Percentiles rank a stretch among this genome's conserved stretches.
Evolutionary conservation across 2,797 vertebrate genomes (phyloP).

Genomic region (Alouatta caraya): DNA sequence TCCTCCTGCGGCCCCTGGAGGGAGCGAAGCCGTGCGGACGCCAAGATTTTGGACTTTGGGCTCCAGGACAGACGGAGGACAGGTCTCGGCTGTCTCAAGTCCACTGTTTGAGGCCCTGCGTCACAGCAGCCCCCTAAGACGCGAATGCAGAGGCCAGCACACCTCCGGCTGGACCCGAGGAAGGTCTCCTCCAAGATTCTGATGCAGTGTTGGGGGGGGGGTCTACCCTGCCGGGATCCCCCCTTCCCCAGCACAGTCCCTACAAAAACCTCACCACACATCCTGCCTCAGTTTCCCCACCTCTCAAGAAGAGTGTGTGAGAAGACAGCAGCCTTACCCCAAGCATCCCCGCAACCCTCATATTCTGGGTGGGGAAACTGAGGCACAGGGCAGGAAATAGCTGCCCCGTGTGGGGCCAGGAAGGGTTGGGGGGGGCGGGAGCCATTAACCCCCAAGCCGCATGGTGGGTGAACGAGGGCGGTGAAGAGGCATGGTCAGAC

Average conservation of each 20-base stretch:
- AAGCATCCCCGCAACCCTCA: fast-evolving
- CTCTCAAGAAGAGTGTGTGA: not conserved
- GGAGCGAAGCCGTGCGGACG: fast-evolving
- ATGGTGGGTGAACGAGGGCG: not conserved
- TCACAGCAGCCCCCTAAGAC: not conserved
- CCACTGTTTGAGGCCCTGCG: fast-evolving
- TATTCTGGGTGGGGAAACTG: not conserved
- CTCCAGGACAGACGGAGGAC: fast-evolving
- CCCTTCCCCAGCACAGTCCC: not conserved
- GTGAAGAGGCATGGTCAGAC: not conserved
- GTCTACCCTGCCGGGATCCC: not conserved
- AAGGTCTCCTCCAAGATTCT: not conserved
- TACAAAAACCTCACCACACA: not conserved
- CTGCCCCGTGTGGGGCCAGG: fast-evolving
- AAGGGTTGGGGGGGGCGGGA: fast-evolving
- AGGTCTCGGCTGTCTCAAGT: not conserved
- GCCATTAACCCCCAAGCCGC: not conserved
- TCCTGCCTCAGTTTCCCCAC: not conserved
- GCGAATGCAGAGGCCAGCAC: fast-evolving
- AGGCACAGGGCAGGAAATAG: not conserved
- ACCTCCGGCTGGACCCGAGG: not conserved
- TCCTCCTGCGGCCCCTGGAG: not conserved
- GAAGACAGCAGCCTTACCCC: too few relatives aligned
- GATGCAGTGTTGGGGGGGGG: not conserved
- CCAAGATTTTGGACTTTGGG: not conserved